Conservation (phyloP, 2,888 invertebrate species). For the Drosophila neonasuta region DNA sequence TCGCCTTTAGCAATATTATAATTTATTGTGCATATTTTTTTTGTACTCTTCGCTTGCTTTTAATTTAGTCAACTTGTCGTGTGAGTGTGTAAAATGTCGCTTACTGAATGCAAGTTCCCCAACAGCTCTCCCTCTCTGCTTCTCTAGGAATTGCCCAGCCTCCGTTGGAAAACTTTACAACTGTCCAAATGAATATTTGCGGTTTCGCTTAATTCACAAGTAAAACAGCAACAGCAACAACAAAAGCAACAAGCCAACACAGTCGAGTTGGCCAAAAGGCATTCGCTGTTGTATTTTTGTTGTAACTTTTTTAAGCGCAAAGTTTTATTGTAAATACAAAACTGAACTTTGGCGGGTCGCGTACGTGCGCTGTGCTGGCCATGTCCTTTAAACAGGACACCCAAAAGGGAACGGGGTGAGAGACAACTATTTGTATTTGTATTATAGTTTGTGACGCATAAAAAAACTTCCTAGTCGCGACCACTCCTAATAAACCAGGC, state of each 20-base stretch:
- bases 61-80: slow-evolving; percentile 79
- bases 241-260: slow-evolving; percentile 42
- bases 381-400: slow-evolving; percentile 32
- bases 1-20: slow-evolving; percentile 1
- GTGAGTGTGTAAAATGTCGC: slow-evolving; percentile 65
- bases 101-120: slow-evolving; percentile 38
- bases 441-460: slow-evolving; percentile 67
- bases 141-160: slow-evolving; percentile 6
- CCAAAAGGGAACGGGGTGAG: not conserved
- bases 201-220: slow-evolving; percentile 82
- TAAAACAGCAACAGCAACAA: slow-evolving; percentile 79
- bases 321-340: slow-evolving; percentile 70
- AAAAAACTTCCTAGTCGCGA: slow-evolving; percentile 50
- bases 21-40: not conserved
- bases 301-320: slow-evolving; percentile 54
- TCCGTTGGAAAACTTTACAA: slow-evolving; percentile 79
- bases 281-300: slow-evolving; percentile 32
- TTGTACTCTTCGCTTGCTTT: slow-evolving; percentile 56
- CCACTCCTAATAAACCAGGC: slow-evolving; percentile 56
- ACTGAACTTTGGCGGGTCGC: slow-evolving; percentile 59
- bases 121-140: not conserved
- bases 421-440: slow-evolving; percentile 44
- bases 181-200: slow-evolving; percentile 82
- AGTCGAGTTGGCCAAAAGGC: slow-evolving; percentile 36
- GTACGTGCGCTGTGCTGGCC: slow-evolving; percentile 52